phyloP scores from a whole-genome alignment of 2,113 vertebrate species.

The Gambusia holbrooki region DNA sequence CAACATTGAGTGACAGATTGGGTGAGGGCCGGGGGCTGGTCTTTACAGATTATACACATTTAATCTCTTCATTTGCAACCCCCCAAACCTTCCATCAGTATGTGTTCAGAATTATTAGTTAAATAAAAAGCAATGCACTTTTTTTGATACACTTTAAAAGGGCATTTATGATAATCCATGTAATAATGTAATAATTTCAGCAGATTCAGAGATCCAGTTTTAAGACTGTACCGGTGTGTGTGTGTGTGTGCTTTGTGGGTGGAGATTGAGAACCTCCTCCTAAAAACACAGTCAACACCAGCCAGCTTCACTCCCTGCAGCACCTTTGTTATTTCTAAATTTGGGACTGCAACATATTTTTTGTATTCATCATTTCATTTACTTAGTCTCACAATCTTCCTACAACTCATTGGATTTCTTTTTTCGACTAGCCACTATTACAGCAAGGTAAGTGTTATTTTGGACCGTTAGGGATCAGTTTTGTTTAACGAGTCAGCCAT shows the following conservation, averaged over 20 bases:
- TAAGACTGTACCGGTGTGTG: slow-evolving; percentile 6
- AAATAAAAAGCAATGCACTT: not conserved
- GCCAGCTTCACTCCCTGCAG: slow-evolving; percentile 19
- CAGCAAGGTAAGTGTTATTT: slow-evolving; percentile 43
- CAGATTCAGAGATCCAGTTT: slow-evolving; percentile 24
- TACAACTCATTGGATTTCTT: not conserved
- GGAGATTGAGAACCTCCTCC: slow-evolving; percentile 61
- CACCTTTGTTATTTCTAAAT: not conserved
- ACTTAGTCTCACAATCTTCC: not conserved
- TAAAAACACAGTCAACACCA: slow-evolving; percentile 43
- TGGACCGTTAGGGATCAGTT: not conserved
- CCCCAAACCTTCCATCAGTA: not conserved
- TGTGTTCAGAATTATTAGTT: not conserved
- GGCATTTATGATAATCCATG: not conserved
- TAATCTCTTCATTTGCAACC: not conserved
- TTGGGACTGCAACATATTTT: not conserved
- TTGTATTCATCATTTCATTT: not conserved
- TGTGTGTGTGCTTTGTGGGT: slow-evolving; percentile 58
- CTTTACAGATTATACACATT: not conserved
- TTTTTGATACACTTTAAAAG: not conserved
- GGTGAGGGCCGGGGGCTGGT: not conserved
- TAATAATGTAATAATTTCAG: not conserved
- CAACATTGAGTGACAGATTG: not conserved
- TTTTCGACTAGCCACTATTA: not conserved
- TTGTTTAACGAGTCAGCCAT: slow-evolving; percentile 20